Evolutionary conservation across 2,113 vertebrate species (phyloP).

Genomic region (Rhea americana): DNA sequence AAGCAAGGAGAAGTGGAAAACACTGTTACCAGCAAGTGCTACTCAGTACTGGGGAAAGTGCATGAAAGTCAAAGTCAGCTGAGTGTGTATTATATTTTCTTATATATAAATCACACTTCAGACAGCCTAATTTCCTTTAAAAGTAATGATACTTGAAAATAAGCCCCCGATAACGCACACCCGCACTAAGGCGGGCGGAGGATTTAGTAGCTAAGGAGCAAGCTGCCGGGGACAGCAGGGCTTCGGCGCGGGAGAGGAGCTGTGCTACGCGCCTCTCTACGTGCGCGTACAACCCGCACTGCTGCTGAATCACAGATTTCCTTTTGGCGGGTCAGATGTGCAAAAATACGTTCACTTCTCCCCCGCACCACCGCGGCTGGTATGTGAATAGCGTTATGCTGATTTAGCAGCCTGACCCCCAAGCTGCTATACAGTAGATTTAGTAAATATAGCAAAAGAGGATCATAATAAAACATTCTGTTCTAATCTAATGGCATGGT

Average conservation of each 20-base stretch:
- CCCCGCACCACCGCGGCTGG: background rate
- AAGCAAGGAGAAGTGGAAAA: background rate
- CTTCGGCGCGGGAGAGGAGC: background rate
- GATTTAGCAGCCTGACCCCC: conserved; percentile 45
- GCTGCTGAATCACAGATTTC: background rate
- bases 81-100: conserved; percentile 16
- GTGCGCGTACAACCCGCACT: background rate
- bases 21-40: fast-evolving
- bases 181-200: background rate
- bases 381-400: background rate
- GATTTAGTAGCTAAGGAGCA: background rate
- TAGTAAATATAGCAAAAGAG: conserved; percentile 49
- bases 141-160: background rate
- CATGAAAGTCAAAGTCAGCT: conserved; percentile 4
- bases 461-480: conserved; percentile 42
- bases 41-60: background rate
- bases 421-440: background rate
- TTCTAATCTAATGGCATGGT: conserved; percentile 39
- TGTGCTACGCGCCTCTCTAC: background rate
- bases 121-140: background rate
- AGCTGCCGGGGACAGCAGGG: background rate
- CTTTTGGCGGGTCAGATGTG: background rate
- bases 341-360: background rate
- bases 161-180: background rate
- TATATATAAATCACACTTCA: conserved; percentile 8